Evolutionary conservation across 2,888 invertebrate species (phyloP), one percentile per base, ranked within the genome.

Genomic region (Eulithis prunata): DNA sequence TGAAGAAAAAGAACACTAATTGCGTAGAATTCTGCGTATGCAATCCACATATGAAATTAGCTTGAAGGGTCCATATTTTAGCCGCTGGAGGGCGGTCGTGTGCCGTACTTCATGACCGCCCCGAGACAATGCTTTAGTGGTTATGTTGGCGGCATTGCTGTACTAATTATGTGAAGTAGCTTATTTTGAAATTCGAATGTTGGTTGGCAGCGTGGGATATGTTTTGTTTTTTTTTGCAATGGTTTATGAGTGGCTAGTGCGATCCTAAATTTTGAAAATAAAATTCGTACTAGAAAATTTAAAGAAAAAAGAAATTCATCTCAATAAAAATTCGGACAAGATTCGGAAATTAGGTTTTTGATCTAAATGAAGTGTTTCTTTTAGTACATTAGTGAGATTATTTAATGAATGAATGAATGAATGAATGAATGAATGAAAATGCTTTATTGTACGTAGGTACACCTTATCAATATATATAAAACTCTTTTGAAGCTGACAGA

Each of bases 101-200:
- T 46, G 63, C 64, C 63, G 56, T 67, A 74, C 72, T 53, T 73
- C 77, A 76, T 75, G 77, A 77, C 66, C 65, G 77, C 77, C 77
- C 43, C 71, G 58, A 76, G 77, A 77, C 73, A 77, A 69, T 60
- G 72, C 68, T 61, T 72, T 72, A 72, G 63, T 54, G 58, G 36
- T 47, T 53, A 21, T 45, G 68, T 66, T 68, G 70, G 70, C 65
- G 68, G 65, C 66, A 68, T 53, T 72, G 64, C 36, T 43, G 49
- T 61, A 46, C 62, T 66, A 66, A 66, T 66, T 66, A 66, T 62
- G 66, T 55, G 62, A 62, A 66, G 66, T 66, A 66, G 66, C 66
- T 43, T 41, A 53, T 62, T 66, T 66, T 62, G 62, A 56, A 66
- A 58, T 55, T 62, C 55, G 66, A 66, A 66, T 51, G 54, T 56